These are phyloP conservation scores for Saccopteryx leptura DNA, from an alignment of 2,113 vertebrate genomes.

Conservation along the genomic window DNA sequence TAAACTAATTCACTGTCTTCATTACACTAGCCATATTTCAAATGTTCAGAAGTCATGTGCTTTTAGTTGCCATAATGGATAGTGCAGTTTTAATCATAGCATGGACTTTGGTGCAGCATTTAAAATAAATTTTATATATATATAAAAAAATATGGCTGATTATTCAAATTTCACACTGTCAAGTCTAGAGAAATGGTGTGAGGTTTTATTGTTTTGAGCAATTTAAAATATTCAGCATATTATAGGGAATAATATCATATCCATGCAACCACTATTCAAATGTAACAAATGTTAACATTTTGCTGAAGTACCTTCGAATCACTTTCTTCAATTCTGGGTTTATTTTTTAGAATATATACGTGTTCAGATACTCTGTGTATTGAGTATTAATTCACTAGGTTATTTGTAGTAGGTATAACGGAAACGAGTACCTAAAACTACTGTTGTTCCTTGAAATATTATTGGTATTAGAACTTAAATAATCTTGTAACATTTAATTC, in stretches of 20 bases:
- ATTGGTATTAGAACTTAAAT: slow-evolving; percentile 40
- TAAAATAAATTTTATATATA: slow-evolving; percentile 9
- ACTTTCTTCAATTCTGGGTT: neutral
- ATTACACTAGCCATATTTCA: neutral
- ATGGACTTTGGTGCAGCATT: neutral
- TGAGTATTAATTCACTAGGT: neutral
- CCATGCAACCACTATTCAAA: neutral
- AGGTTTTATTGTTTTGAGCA: slow-evolving; percentile 11
- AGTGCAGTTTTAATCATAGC: neutral
- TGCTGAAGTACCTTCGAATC: neutral
- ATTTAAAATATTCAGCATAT: slow-evolving; percentile 34
- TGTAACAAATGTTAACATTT: slow-evolving; percentile 39
- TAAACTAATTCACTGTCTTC: neutral
- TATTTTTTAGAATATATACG: slow-evolving; percentile 41
- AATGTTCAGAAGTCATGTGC: neutral
- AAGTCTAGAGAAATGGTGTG: neutral
- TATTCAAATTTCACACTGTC: neutral
- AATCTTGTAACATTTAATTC: slow-evolving; percentile 40
- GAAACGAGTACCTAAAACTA: neutral
- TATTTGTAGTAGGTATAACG: neutral
- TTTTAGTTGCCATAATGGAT: neutral
- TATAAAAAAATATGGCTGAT: neutral
- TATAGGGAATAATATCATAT: neutral
- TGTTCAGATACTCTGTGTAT: neutral
- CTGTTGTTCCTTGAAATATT: slow-evolving; percentile 23